Base-by-base conservation (phyloP, 2,888 invertebrate genomes). In the Nomada ferruginata region DNA sequence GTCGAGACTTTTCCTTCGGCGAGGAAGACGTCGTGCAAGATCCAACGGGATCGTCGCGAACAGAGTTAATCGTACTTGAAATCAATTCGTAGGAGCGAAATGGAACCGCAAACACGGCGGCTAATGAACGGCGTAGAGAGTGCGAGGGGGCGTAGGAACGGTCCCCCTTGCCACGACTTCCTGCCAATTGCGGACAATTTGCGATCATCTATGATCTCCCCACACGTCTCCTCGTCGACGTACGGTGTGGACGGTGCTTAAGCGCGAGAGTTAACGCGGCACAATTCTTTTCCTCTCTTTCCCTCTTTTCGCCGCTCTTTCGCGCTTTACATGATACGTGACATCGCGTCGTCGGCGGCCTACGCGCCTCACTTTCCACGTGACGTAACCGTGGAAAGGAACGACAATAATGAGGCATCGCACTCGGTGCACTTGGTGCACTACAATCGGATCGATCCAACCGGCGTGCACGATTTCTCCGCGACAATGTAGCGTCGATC, bases 141-240 rank as follows among this genome's bases (percentile, higher is more conserved):
- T 86, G 82, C 87, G 89, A 91, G 91, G 90, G 92, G 90, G 90
- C 91, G 88, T 89, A 89, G 73, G 69, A 85, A 84, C 89, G 90
- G 91, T 91, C 91, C 92, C 93, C 91, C 89, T 79, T 80, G 80
- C 84, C 85, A 78, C 89, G 90, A 93, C 93, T 93, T 93, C 93
- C 93, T 93, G 93, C 91, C 93, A 93, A 93, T 93, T 93, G 91
- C 92, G 91, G 91, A 87, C 92, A 93, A 93, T 93, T 93, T 93
- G 90, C 90, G 91, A 92, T 93, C 93, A 93, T 93, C 92, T 91
- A 93, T 93, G 93, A 93, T 92, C 92, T 90, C 91, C 91, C 89
- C 91, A 88, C 89, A 89, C 90, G 88, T 88, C 89, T n/a, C 23
- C 55, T 72, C 85, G 76, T 76, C 76, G 77, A 64, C 74, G 78